phyloP scores from a whole-genome alignment of 64 coral and sea anemone genomes.

The Acropora yongei region DNA sequence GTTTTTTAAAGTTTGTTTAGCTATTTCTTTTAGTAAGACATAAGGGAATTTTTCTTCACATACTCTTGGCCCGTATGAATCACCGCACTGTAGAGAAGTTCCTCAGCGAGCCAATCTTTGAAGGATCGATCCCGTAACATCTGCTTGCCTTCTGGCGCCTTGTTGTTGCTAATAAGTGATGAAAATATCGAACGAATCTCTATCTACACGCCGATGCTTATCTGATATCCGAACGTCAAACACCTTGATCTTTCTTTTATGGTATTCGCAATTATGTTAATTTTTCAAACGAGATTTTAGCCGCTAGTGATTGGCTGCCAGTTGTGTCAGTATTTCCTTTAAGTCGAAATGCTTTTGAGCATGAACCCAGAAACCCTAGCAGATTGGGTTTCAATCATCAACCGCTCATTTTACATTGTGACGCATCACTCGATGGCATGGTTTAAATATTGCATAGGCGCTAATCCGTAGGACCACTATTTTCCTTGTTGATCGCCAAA shows the following conservation, averaged over 20 bases:
- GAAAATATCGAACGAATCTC: slow-evolving; percentile 22
- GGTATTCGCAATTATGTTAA: slow-evolving; percentile 42
- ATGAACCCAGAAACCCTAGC: slow-evolving; percentile 33
- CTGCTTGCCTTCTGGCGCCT: neutral
- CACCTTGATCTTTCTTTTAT: neutral
- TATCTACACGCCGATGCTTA: slow-evolving; percentile 8
- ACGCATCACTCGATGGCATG: slow-evolving; percentile 18
- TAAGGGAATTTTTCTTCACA: neutral
- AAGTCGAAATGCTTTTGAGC: slow-evolving; percentile 22
- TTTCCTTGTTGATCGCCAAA: slow-evolving; percentile 24
- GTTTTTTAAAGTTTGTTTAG: too few species aligned
- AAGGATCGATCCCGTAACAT: neutral
- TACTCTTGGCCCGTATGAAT: too few species aligned
- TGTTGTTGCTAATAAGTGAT: slow-evolving; percentile 8
- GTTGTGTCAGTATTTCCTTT: slow-evolving; percentile 35
- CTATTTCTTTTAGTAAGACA: neutral
- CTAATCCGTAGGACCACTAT: slow-evolving; percentile 8
- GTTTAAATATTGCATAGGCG: slow-evolving; percentile 24
- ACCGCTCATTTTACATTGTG: slow-evolving; percentile 56
- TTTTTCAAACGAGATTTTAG: slow-evolving; percentile 21
- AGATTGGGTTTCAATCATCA: slow-evolving; percentile 45
- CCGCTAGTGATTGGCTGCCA: slow-evolving; percentile 23
- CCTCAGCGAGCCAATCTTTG: neutral
- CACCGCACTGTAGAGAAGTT: too few species aligned
- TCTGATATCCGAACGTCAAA: neutral